Conservation (phyloP, 2,888 invertebrate species). For the Linyphia triangularis region DNA sequence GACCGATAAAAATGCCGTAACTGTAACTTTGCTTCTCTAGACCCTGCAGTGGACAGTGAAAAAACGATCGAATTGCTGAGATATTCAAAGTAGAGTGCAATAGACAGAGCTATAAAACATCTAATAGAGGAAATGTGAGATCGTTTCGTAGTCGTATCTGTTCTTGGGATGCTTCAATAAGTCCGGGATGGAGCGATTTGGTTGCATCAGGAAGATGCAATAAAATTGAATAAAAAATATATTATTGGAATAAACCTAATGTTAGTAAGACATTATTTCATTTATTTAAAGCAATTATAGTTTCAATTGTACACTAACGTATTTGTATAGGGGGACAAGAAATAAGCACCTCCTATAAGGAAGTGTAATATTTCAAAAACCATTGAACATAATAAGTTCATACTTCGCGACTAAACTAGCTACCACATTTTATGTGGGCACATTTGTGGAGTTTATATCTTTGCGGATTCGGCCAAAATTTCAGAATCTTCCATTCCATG, state of each 20-base stretch:
- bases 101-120: neutral
- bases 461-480: too few species aligned
- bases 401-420: too few species aligned
- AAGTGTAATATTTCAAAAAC: too few species aligned
- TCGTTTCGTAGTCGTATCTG: neutral
- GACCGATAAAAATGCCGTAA: slow-evolving; percentile 47
- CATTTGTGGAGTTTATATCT: too few species aligned
- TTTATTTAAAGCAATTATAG: too few species aligned
- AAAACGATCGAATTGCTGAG: neutral
- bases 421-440: too few species aligned
- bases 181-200: neutral
- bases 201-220: neutral
- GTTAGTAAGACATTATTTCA: too few species aligned
- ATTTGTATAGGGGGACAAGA: too few species aligned
- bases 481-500: too few species aligned
- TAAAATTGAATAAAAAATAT: neutral
- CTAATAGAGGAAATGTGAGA: neutral
- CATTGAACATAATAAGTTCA: too few species aligned
- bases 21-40: slow-evolving; percentile 28
- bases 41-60: neutral
- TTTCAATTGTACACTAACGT: too few species aligned
- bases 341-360: too few species aligned
- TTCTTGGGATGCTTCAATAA: neutral
- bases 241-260: neutral
- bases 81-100: neutral